Base-by-base conservation (phyloP, 1,140 invertebrate genomes). In the Zophobas atratus region DNA sequence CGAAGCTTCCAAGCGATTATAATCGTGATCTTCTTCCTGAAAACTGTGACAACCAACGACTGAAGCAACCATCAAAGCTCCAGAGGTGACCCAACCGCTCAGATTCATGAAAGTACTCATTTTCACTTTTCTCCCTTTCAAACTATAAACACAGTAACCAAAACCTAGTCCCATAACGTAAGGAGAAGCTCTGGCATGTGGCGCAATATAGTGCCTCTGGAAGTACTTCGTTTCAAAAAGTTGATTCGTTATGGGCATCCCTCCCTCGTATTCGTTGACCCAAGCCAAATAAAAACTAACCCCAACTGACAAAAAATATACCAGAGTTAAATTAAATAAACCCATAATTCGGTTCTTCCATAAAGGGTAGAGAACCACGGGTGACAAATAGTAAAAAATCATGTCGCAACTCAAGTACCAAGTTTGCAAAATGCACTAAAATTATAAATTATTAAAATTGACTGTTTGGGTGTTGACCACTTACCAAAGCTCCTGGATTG, bases 391-490 rank as follows among this genome's bases (percentile, higher is more conserved):
- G 80, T 90, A 92, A 76, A 91, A 88, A 78, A 91, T 90, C 84
- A 90, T 90, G 81, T 92, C 92, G 76, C 89, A 89, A 1, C 91
- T 89, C 75, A 93, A 81, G 79, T 91, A 93, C 92, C 91, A 93
- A 0, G 89, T 87, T 87, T 90, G 91, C 3, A 89, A 87, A 87
- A 92, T 88, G 81, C 91, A 92, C 90, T 88, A 78, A 34, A 86
- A 77, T 56, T 53, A 67, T 1, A 8, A 70, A 41, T 32, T n/a
- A 70, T 70, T 43, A 87, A 84, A 36, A 56, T 35, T 56, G n/a
- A 6, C 2, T 8, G 0, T 0, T 35, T 41, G 0, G 0, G 2
- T 2, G 2, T 60, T 20, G 20, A 20, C 0, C 34, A 20, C 75
- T 75, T 70, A 85, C 83, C 77, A 83, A 71, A 39, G 57, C 32